A percentile compares a stretch with the other conserved stretches of the same genome.
phyloP scores from a whole-genome alignment of 1,140 invertebrate genomes.

The Sycobia sp. region DNA sequence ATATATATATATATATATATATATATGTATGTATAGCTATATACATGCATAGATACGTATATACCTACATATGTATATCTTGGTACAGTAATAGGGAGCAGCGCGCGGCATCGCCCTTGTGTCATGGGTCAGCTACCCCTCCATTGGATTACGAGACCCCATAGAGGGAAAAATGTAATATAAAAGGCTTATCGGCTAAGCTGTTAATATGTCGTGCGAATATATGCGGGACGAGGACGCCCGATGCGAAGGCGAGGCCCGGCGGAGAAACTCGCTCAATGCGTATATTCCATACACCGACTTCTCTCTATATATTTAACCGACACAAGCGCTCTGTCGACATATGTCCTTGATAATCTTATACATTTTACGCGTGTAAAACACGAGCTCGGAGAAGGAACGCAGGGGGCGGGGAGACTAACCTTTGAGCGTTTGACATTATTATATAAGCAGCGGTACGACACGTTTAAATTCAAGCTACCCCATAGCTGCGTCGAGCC shows the following conservation, averaged over 20 bases:
- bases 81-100: too few relatives aligned
- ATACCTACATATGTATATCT: too few relatives aligned
- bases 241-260: background rate
- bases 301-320: conserved; percentile 19
- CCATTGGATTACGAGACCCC: conserved; percentile 61
- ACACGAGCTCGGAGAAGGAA: conserved; percentile 4
- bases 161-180: conserved; percentile 65
- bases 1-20: too few relatives aligned
- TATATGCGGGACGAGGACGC: conserved; percentile 6
- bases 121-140: conserved; percentile 37
- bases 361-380: conserved; percentile 24
- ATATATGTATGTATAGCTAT: too few relatives aligned
- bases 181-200: conserved; percentile 63
- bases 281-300: conserved; percentile 10
- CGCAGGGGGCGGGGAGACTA: too few relatives aligned
- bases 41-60: too few relatives aligned
- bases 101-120: conserved; percentile 7
- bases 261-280: conserved; percentile 9
- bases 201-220: conserved; percentile 63
- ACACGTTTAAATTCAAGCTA: too few relatives aligned
- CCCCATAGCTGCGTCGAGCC: too few relatives aligned
- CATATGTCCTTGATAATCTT: conserved; percentile 23
- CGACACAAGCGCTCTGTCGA: background rate
- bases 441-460: too few relatives aligned
- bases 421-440: too few relatives aligned